Base-by-base conservation (phyloP, 2,888 invertebrate genomes). In the Calameuta pallipes region DNA sequence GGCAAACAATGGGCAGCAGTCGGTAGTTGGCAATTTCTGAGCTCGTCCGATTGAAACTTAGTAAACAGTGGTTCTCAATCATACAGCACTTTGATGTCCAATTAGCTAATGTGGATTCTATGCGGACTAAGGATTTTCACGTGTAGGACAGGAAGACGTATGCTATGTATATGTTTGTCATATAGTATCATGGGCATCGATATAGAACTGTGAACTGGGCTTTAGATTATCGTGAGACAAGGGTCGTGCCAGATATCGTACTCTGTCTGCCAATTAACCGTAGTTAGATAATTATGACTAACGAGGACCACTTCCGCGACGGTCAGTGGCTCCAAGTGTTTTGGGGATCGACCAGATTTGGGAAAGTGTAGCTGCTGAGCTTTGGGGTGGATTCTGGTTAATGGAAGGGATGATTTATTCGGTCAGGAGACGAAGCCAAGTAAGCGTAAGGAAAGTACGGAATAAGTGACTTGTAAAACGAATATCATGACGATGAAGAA, bases 51-150 rank as follows among this genome's bases (percentile, higher is more conserved):
- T 85, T 82, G 79, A 83, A 84, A 83, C 80, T 82, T 82, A 74
- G 76, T 75, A 75, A 56, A 76, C 77, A 80, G 78, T 78, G 83
- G 80, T 81, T 75, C 81, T 82, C 83, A 82, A 80, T 69, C 77
- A 75, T 69, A 9, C 70, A 12, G 73, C 35, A 69, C 73, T 74
- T 76, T 79, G 80, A 81, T 78, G 76, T 78, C 78, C 83, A 84
- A 85, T 85, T 85, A 85, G 83, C 82, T 85, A 83, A 84, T 83
- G 85, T 80, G 82, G 77, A 80, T 80, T 76, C 9, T 23, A 77
- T 56, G 78, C 75, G 35, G 73, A 68, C 78, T 68, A 70, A 75
- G 33, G 78, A 83, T 56, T 56, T 56, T 2, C 56, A 23, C 56
- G 56, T 56, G 23, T 56, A 80, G 75, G 69, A 74, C 13, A 75